Conservation (phyloP, 2,797 vertebrate species). For the Smutsia gigantea region DNA sequence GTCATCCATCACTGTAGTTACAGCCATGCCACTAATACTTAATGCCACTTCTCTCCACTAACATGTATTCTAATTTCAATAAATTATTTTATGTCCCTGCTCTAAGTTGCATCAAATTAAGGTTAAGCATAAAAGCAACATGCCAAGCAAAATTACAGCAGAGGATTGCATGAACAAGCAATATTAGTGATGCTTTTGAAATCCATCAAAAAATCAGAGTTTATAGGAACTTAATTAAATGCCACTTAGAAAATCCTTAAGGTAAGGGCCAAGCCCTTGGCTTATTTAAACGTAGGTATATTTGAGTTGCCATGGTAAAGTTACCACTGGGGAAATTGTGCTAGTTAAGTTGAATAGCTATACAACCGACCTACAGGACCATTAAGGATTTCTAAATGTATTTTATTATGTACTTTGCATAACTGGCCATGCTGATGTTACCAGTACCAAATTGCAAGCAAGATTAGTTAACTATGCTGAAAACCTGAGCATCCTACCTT, state of each 20-base stretch:
- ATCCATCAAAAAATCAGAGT: constrained; percentile 57
- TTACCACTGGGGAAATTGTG: constrained; percentile 71
- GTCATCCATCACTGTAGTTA: neutral
- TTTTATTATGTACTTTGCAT: constrained; percentile 76
- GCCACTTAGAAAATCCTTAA: constrained; percentile 73
- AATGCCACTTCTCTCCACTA: constrained; percentile 25
- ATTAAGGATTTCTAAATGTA: constrained; percentile 79
- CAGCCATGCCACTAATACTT: neutral
- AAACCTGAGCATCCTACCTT: constrained; percentile 61
- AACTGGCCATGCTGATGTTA: constrained; percentile 79
- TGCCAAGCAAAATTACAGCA: constrained; percentile 57
- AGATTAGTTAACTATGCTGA: constrained; percentile 58
- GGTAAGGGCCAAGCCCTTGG: constrained; percentile 58
- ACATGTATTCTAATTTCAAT: neutral
- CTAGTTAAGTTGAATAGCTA: constrained; percentile 70
- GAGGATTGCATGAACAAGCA: constrained; percentile 49
- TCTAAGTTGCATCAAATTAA: constrained; percentile 68
- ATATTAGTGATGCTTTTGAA: constrained; percentile 48
- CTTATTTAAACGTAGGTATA: constrained; percentile 69
- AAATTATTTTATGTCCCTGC: neutral
- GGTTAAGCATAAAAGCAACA: constrained; percentile 52
- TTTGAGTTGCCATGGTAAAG: constrained; percentile 65
- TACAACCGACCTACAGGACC: constrained; percentile 77
- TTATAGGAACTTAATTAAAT: constrained; percentile 72
- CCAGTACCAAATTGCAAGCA: constrained; percentile 70